phyloP scores from a whole-genome alignment of 1,140 invertebrate genomes.

The Pogonomyrmex barbatus region DNA sequence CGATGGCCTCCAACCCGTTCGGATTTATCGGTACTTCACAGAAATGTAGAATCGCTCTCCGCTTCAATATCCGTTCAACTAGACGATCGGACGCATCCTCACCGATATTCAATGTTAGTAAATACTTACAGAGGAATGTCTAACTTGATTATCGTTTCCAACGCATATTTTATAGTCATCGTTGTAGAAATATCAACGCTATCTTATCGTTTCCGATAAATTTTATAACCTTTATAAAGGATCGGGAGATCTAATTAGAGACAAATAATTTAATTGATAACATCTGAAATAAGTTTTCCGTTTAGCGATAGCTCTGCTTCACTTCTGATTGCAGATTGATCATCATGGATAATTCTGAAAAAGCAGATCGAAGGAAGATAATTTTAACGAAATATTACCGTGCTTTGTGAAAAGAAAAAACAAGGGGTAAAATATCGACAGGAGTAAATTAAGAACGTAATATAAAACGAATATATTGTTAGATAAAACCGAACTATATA shows the following conservation, averaged over 20 bases:
- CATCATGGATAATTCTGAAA: neutral
- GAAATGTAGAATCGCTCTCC: constrained; percentile 69
- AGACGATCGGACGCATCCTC: constrained; percentile 51
- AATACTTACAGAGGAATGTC: constrained; percentile 60
- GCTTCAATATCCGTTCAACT: constrained; percentile 32
- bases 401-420: neutral
- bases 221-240: neutral
- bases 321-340: neutral
- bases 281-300: constrained; percentile 7
- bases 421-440: neutral
- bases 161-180: constrained; percentile 41
- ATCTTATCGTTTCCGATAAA: constrained; percentile 23
- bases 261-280: constrained; percentile 55
- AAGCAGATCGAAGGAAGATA: neutral
- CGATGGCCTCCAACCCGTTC: neutral
- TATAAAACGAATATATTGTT: neutral
- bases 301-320: neutral
- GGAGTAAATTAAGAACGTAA: neutral
- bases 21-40: constrained; percentile 67
- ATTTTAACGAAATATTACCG: neutral
- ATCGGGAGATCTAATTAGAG: constrained; percentile 59
- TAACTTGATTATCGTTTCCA: constrained; percentile 51
- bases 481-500: neutral
- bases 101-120: constrained; percentile 21
- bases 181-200: constrained; percentile 37